These are phyloP conservation scores for Unio pictorum DNA, from an alignment of 2,888 invertebrate genomes.

Conservation along the genomic window DNA sequence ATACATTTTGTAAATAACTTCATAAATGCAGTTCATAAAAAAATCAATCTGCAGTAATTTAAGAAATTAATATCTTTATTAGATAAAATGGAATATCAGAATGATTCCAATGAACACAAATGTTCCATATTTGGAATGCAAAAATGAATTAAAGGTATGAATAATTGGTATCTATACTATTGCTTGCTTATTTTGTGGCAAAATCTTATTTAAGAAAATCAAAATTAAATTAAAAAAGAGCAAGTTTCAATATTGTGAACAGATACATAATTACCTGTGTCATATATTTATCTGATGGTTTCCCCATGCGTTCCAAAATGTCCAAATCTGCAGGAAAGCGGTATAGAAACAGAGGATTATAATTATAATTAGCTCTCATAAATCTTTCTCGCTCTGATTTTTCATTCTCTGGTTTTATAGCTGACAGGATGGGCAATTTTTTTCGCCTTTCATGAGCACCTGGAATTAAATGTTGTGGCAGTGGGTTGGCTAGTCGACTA, in stretches of 20 bases:
- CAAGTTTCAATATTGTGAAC: neutral
- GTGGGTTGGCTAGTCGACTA: conserved; percentile 22
- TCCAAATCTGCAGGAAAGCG: conserved; percentile 51
- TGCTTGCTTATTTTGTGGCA: too few species aligned
- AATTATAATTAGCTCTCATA: conserved; percentile 58
- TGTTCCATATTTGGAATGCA: too few species aligned
- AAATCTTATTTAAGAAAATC: too few species aligned
- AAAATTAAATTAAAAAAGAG: neutral
- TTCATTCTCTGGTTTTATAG: conserved; percentile 64
- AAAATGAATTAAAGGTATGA: too few species aligned
- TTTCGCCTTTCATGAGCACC: conserved; percentile 45
- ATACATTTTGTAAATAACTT: too few species aligned
- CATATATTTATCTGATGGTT: conserved; percentile 55
- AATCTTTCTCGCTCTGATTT: conserved; percentile 63
- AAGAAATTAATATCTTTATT: too few species aligned
- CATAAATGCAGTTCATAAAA: too few species aligned
- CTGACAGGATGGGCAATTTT: conserved; percentile 54
- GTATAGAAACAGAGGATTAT: conserved; percentile 64
- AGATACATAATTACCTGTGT: conserved; percentile 42
- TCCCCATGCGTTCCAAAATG: conserved; percentile 46
- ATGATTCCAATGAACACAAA: too few species aligned
- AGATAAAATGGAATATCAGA: too few species aligned
- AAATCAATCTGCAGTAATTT: too few species aligned
- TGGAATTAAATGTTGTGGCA: conserved; percentile 33
- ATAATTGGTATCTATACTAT: too few species aligned